Percentiles rank a stretch among this genome's conserved stretches.
phyloP scores from a whole-genome alignment of 2,113 vertebrate species.

The Edolisoma coerulescens region DNA sequence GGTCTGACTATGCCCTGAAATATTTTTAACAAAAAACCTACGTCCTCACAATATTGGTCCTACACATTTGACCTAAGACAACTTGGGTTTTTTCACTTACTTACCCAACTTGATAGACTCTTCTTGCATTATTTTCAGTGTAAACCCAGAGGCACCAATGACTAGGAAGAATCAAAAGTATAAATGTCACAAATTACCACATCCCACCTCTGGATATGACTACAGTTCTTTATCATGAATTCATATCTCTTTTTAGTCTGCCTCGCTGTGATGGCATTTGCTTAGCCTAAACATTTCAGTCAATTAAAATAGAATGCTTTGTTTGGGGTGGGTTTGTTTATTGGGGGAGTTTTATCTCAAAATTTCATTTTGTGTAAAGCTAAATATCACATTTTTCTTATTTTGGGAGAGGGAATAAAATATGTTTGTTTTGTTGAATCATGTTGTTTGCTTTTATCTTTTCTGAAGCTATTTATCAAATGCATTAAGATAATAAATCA shows the following conservation, averaged over 20 bases:
- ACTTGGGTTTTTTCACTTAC: neutral
- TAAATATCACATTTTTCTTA: neutral
- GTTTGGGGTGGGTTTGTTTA: neutral
- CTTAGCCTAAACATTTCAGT: neutral
- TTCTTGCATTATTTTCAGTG: neutral
- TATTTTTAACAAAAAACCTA: neutral
- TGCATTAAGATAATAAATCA: constrained; percentile 48
- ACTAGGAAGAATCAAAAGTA: neutral
- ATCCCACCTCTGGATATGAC: neutral
- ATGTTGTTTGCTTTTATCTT: neutral
- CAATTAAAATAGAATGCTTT: neutral
- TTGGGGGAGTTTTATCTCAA: neutral
- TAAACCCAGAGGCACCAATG: neutral
- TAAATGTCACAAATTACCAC: constrained; percentile 13
- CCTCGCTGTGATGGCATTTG: neutral
- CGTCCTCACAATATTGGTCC: neutral
- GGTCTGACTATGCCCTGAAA: neutral
- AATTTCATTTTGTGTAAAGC: neutral
- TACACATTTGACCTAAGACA: neutral
- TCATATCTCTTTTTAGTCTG: neutral
- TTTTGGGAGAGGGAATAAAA: neutral
- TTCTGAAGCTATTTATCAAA: constrained; percentile 39
- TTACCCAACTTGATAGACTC: neutral
- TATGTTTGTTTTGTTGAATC: neutral
- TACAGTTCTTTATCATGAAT: neutral